phyloP scores from a whole-genome alignment of 2,888 invertebrate genomes.

The Andrena fulva region DNA sequence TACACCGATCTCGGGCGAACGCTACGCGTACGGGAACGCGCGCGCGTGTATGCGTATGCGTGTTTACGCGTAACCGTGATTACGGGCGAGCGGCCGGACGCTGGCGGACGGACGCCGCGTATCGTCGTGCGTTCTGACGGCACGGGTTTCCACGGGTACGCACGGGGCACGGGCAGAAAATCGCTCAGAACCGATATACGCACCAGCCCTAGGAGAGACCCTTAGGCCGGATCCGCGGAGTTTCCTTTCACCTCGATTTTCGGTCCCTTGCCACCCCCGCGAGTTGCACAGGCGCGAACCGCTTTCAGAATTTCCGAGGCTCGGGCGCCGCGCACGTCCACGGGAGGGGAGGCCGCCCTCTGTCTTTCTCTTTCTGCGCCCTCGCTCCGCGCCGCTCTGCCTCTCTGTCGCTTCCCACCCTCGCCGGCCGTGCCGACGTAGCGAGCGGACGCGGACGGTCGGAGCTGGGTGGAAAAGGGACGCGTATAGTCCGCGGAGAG shows the following conservation, averaged over 20 bases:
- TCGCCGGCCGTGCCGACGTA: constrained; percentile 9
- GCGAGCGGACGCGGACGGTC: constrained; percentile 27
- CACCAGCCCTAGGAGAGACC: constrained; percentile 78
- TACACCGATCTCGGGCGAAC: constrained; percentile 2
- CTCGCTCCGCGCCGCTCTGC: neutral
- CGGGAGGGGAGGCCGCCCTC: constrained; percentile 50
- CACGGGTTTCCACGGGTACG: constrained; percentile 32
- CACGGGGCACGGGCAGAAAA: constrained; percentile 27
- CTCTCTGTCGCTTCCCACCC: neutral
- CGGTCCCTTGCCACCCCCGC: constrained; percentile 76
- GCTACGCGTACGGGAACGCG: constrained; percentile 8
- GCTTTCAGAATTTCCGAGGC: constrained; percentile 77
- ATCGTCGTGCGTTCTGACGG: neutral
- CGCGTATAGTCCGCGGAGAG: constrained; percentile 21
- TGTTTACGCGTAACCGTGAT: constrained; percentile 31
- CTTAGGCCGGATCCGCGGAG: constrained; percentile 76
- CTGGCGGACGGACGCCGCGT: neutral
- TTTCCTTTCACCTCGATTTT: constrained; percentile 79
- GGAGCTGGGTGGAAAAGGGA: constrained; percentile 39
- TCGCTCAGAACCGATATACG: constrained; percentile 67
- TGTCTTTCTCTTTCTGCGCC: neutral
- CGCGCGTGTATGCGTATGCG: constrained; percentile 29
- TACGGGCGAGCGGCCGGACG: neutral
- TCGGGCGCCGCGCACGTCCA: constrained; percentile 70
- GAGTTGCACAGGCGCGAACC: constrained; percentile 80